Base-by-base conservation (phyloP, 2,113 vertebrate species). In the Pyrgilauda ruficollis region DNA sequence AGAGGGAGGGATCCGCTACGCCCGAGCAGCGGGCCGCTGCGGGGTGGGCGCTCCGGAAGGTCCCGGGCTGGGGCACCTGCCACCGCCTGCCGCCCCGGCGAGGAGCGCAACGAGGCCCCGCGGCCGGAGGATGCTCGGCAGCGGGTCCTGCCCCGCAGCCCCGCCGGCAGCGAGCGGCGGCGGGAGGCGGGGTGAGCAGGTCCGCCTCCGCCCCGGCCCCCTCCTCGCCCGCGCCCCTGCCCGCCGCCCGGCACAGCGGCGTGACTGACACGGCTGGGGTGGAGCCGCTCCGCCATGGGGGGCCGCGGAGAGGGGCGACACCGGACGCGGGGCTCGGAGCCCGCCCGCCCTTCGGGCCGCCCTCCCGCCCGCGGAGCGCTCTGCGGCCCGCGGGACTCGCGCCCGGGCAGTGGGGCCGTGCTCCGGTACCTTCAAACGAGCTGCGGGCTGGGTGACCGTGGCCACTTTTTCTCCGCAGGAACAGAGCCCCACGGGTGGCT, bases 241-340 rank as follows among this genome's bases (percentile, higher is more conserved):
- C 69, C 16, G 61, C 70, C 67, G 75, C 92, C 92, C 75, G 93
- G 78, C 94, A 43, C 85, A 3, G 22, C 59, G 21, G 75, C 59
- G 30, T 69, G 90, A 91, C 82, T 94, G 92, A 95, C 94, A 94
- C 75, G 24, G 78, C 72, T 8, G 70, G 89, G 93, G 88, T 75
- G 91, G 93, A 90, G 96, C 77, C 68, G 75, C 83, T 79, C 66
- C 58, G 43, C 66, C 27, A 1, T 2, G 79, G 95, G 83, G 66
- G 87, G 47, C 56, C 73, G 30, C 61, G 13, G 28, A n/a, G 14
- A 10, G 50, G n/a, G 28, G 26, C 23, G 15, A 27, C 18, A 6
- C 20, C 2, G 10, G 33, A 6, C 31, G 0, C 53, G 39, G 62
- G n/a, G 3, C 37, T 49, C 44, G 28, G 22, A 72, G 28, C 21